Base-by-base conservation (phyloP, 2,797 vertebrate genomes). In the Aphelocoma californica region DNA sequence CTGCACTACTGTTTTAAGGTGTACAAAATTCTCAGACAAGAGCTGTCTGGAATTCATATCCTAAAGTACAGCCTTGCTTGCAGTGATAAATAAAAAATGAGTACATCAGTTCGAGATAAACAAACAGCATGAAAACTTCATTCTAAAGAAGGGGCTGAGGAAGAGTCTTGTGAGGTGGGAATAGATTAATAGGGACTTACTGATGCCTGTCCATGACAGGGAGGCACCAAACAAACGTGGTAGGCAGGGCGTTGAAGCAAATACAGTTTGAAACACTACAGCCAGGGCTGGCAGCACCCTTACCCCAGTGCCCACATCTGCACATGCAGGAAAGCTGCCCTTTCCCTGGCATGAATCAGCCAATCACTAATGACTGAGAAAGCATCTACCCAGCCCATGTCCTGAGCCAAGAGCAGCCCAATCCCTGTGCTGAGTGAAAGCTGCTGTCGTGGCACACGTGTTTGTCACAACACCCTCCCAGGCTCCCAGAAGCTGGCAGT, bases 381-480 rank as follows among this genome's bases (percentile, higher is more conserved):
- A 0, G 3, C 44, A 31, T 18, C 56, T 31, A 12, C 7, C 8
- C 75, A 88, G 74, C 45, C 81, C 84, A 4, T 0, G 29, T 18
- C 15, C 66, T 31, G 62, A 57, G 81, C 54, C 84, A 67, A 15
- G 57, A 38, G 31, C 57, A 50, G 62, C 81, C 38, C 58, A 78
- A 70, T 17, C 8, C 57, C 20, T 7, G 14, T 0, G 14, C 53
- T 7, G 57, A 61, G 54, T 6, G 26, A 56, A 48, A 72, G 17
- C 20, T 1, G 1, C 66, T 18, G 11, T 8, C 8, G 47, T 2
- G 2, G 40, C 40, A 4, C 60, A 42, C 0, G 2, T 20, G 38
- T 25, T 77, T 57, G 54, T 66, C 56, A 12, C 54, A 56, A 8
- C n/a, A 47, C 7, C 45, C 56, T 65, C 24, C 85, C 60, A 28